A percentile compares a stretch with the other conserved stretches of the same genome.
phyloP scores from a whole-genome alignment of 2,888 invertebrate genomes.

The Lydus trimaculatus region DNA sequence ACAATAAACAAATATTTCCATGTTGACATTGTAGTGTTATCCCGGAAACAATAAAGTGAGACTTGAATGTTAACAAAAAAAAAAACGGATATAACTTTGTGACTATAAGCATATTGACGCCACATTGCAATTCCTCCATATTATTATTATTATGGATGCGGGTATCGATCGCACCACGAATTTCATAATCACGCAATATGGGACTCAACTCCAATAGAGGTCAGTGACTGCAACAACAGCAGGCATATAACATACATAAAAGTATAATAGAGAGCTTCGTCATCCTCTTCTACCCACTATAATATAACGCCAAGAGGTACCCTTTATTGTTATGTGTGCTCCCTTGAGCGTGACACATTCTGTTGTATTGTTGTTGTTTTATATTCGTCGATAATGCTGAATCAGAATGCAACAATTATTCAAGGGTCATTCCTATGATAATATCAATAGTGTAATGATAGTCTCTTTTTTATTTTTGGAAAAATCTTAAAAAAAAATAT shows the following conservation, averaged over 20 bases:
- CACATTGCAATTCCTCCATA: background rate
- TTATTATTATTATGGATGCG: background rate
- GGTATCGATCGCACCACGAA: constrained; percentile 20
- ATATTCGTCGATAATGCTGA: constrained; percentile 30
- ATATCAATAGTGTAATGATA: no score
- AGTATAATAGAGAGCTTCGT: background rate
- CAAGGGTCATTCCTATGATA: constrained; percentile 41
- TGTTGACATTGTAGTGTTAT: background rate
- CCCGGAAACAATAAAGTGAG: background rate
- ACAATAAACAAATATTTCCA: background rate
- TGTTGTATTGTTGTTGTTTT: background rate
- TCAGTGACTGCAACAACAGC: constrained; percentile 50
- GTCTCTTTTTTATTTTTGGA: no score
- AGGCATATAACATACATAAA: background rate
- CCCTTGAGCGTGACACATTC: constrained; percentile 44
- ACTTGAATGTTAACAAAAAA: background rate
- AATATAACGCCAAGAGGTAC: background rate
- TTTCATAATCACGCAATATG: constrained; percentile 45
- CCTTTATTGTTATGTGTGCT: constrained; percentile 28
- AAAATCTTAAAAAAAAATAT: no score
- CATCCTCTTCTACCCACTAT: constrained; percentile 32
- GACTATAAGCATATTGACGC: constrained; percentile 1
- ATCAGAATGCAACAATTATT: constrained; percentile 46
- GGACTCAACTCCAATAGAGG: constrained; percentile 50
- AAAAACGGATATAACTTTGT: background rate